Evolutionary conservation across 2,888 invertebrate species (phyloP).

Genomic region (Cristatella mucedo): DNA sequence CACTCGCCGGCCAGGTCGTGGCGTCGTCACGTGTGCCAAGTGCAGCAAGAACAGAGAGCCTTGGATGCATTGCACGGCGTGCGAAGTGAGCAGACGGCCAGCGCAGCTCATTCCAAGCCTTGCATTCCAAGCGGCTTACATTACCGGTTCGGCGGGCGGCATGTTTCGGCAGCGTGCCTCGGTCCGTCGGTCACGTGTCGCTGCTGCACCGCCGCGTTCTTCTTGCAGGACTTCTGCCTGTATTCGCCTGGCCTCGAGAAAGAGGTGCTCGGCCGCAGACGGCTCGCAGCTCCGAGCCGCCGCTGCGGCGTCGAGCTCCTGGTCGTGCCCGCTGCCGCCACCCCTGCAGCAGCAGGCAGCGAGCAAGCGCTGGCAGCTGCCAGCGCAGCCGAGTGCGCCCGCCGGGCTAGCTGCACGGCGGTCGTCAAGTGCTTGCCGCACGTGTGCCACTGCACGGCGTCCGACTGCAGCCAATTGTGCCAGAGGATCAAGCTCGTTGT

Average conservation of each 20-base stretch:
- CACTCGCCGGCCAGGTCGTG: conserved; percentile 92
- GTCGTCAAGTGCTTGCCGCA: conserved; percentile 87
- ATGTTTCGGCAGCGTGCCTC: background rate
- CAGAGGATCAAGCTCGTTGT: conserved; percentile 99
- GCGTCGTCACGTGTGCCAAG: conserved; percentile 95
- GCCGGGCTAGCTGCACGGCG: conserved; percentile 70
- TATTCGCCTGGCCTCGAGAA: conserved; percentile 86
- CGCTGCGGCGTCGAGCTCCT: no score
- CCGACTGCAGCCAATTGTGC: conserved; percentile 91
- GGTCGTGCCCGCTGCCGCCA: no score
- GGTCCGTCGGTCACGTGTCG: background rate
- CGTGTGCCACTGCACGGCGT: conserved; percentile 92
- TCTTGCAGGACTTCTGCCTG: conserved; percentile 76
- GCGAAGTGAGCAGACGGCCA: conserved; percentile 62
- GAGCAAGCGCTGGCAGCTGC: conserved; percentile 51
- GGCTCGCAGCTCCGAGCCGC: no score
- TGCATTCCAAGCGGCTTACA: background rate
- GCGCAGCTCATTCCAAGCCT: no score
- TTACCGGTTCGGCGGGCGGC: background rate
- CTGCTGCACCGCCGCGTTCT: no score
- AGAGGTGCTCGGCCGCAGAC: conserved; percentile 79
- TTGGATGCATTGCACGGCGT: conserved; percentile 78
- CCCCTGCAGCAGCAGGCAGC: no score
- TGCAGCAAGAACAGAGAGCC: conserved; percentile 92
- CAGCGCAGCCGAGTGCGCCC: conserved; percentile 72